Conservation (phyloP, 2,113 vertebrate species). For the Hippocampus abdominalis region DNA sequence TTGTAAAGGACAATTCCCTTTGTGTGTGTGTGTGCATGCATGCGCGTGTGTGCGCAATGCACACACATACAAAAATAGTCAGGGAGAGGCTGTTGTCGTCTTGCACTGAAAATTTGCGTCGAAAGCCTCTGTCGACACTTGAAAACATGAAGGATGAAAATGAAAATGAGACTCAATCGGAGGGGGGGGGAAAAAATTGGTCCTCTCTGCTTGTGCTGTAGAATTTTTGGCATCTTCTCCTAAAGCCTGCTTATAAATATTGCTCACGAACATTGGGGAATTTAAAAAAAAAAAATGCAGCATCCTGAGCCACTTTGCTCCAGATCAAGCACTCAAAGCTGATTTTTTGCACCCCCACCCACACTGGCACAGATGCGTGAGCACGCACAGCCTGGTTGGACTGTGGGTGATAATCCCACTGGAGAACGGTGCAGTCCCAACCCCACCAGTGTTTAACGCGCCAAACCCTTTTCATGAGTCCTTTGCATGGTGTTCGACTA, state of each 20-base stretch:
- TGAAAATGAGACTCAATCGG: neutral
- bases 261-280: constrained; percentile 24
- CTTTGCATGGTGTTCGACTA: constrained; percentile 20
- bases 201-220: constrained; percentile 1
- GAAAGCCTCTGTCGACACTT: neutral
- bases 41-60: neutral
- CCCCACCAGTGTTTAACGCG: constrained; percentile 11
- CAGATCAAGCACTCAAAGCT: constrained; percentile 56
- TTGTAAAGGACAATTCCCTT: constrained; percentile 20
- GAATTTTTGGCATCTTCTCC: constrained; percentile 15
- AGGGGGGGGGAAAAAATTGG: neutral
- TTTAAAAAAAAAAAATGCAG: constrained; percentile 37
- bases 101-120: neutral
- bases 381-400: constrained; percentile 19
- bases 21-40: neutral
- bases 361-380: constrained; percentile 23
- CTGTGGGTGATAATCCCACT: constrained; percentile 50
- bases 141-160: neutral
- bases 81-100: constrained; percentile 17
- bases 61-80: neutral
- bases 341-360: constrained; percentile 42
- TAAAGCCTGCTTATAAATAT: constrained; percentile 42
- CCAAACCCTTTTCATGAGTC: constrained; percentile 22
- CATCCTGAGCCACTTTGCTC: constrained; percentile 58
- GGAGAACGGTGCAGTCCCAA: constrained; percentile 14